Evolutionary conservation across 2,113 vertebrate genomes (phyloP), one percentile per base, ranked within the genome.

Genomic region (Hyperoodon ampullatus): DNA sequence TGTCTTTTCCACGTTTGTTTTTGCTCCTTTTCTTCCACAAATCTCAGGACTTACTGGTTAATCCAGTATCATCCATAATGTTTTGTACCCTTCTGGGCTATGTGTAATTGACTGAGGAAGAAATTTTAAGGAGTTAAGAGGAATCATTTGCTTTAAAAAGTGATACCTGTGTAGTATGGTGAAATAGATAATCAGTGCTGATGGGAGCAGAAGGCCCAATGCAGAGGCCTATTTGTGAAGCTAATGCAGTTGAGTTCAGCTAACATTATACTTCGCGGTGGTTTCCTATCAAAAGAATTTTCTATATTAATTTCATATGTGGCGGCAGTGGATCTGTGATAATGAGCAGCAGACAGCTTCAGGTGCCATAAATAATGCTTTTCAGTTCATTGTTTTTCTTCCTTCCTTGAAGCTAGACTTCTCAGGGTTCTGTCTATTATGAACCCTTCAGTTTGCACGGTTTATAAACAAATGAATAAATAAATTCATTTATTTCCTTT

Each of bases 331-430:
- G 8, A 5, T 77, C 12, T 90, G 11, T 87, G 24, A 42, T 88
- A 63, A 70, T 94, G 39, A 92, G 16, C 55, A 92, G 10, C 42
- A 55, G 7, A 96, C 30, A 80, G 8, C 47, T 71, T 92, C 65
- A 77, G 12, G 35, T 65, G 13, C 47, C 35, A 35, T 63, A 88
- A 88, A 70, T 65, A 70, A 47, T 87, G 61, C 44, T 92, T 74
- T 85, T 89, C n/a, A 88, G 3, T 88, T 89, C 28, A 19, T 84
- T 88, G 39, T 85, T 95, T 97, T 88, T 88, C 44, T 96, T 24
- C 63, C 19, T 96, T 84, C 90, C 35, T 63, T 84, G 8, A 74
- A 60, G 65, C 44, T 61, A n/a, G 15, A 70, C 23, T 80, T 80
- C 21, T 42, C 58, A 28, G 16, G 24, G 50, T 92, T 72, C 95